phyloP scores from a whole-genome alignment of 1,140 invertebrate genomes.

The Laodelphax striatellus region DNA sequence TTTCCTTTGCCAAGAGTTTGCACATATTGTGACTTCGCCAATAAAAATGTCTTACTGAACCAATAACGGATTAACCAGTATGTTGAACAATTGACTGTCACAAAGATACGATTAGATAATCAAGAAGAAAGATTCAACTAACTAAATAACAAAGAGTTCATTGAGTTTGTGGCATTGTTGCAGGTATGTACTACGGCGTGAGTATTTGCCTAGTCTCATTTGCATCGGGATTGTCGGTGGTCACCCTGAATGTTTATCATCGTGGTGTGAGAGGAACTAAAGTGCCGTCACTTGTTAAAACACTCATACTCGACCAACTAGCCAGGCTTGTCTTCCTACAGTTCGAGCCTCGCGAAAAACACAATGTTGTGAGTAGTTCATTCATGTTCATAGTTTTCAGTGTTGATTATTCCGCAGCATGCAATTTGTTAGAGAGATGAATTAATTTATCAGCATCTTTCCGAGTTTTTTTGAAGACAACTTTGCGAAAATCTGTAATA shows the following conservation, averaged over 20 bases:
- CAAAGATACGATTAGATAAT: too few species aligned
- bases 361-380: constrained; percentile 9
- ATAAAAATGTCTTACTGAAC: too few species aligned
- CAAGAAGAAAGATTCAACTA: background rate
- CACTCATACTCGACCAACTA: constrained; percentile 51
- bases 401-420: too few species aligned
- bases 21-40: too few species aligned
- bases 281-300: constrained; percentile 55
- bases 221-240: constrained; percentile 73
- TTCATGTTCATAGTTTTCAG: background rate
- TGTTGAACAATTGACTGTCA: too few species aligned
- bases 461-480: too few species aligned
- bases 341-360: constrained; percentile 38
- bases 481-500: too few species aligned
- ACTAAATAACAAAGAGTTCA: background rate
- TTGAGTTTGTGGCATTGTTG: constrained; percentile 16
- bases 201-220: constrained; percentile 85
- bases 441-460: too few species aligned
- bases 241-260: constrained; percentile 78
- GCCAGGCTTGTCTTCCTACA: constrained; percentile 50
- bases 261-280: constrained; percentile 65
- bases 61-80: too few species aligned
- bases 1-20: too few species aligned
- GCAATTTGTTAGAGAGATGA: too few species aligned
- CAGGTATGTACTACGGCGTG: constrained; percentile 83